Evolutionary conservation across 2,888 invertebrate species (phyloP), one percentile per base, ranked within the genome.

Genomic region (Leptopilina drosophilae): DNA sequence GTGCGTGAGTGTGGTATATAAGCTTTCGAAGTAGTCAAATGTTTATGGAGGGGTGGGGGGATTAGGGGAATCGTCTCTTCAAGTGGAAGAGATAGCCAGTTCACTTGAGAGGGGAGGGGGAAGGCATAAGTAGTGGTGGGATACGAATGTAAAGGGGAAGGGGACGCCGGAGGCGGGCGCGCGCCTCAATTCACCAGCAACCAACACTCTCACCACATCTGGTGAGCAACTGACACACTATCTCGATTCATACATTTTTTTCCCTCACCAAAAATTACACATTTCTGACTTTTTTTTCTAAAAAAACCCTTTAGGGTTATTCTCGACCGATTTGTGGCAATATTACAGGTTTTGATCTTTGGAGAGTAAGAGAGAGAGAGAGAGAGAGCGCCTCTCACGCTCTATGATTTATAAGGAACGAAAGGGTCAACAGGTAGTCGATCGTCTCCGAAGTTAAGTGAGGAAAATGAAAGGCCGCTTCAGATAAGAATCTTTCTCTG

Each of bases 161-260:
- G 91, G 91, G 87, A 84, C 85, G 82, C 84, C 86, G 90, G 89
- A 90, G 91, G 91, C 91, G 91, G 92, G 89, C 89, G 89, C 89
- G 89, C 87, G 87, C 87, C 87, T 89, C 89, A 90, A 90, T 90
- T 91, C 90, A 88, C 88, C 88, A 85, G 87, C 85, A 89, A 90
- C 88, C 83, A 83, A 87, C 87, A 88, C 89, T 82, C 87, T 89
- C 86, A 83, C 89, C 86, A 89, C 91, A 91, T 90, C 91, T 91
- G 89, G 88, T 87, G 89, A 89, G 87, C 88, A 87, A 90, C 84
- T 85, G 87, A 80, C 78, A 84, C 82, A 88, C 89, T 89, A 87
- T 15, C 79, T 78, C 65, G 56, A 76, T n/a, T 64, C 64, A 59
- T 64, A 49, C 20, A 1, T n/a, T 49, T 33, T 33, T 33, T 33